Base-by-base conservation (phyloP, 2,888 invertebrate species). In the Epirrita christyi region DNA sequence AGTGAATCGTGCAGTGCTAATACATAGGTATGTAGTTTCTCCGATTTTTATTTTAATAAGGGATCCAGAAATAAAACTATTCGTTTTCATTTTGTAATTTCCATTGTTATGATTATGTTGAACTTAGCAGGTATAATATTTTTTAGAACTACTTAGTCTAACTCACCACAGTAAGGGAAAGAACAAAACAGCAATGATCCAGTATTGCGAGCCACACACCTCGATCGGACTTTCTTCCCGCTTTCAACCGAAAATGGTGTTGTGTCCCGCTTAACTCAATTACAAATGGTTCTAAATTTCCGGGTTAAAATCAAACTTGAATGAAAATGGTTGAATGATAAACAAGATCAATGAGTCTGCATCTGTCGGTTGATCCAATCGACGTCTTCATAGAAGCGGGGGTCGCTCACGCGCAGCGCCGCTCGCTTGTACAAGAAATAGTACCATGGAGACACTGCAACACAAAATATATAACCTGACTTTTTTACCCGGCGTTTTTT, bases 391-490 rank as follows among this genome's bases (percentile, higher is more conserved):
- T 98, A 97, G 83, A 97, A 97, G 64, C 97, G 93, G 11, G 98
- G 98, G 90, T 98, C 98, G 70, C 96, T 95, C 62, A 98, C 95
- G 67, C 96, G 93, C 61, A 98, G 92, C 1, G 97, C 96, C 15
- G 98, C 96, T 68, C 97, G 94, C 88, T 98, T 98, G 90, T 97
- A 97, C 73, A 95, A 94, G 81, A 97, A 98, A 82, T 98, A 98
- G 86, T 98, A 98, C 64, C 97, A 92, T 28, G 96, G 95, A 15
- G 97, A 95, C 84, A 95, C 97, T 96, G 92, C 71, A 89, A 56
- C 29, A 40, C 3, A 9, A 36, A n/a, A 44, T 10, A 5, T 28
- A 3, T n/a, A n/a, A n/a, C n/a, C n/a, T n/a, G n/a, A n/a, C n/a
- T n/a, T n/a, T n/a, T n/a, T n/a, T n/a, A n/a, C n/a, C n/a, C n/a